Evolutionary conservation across 2,113 vertebrate genomes (phyloP), one percentile per base, ranked within the genome.

Genomic region (Grammomys surdaster): DNA sequence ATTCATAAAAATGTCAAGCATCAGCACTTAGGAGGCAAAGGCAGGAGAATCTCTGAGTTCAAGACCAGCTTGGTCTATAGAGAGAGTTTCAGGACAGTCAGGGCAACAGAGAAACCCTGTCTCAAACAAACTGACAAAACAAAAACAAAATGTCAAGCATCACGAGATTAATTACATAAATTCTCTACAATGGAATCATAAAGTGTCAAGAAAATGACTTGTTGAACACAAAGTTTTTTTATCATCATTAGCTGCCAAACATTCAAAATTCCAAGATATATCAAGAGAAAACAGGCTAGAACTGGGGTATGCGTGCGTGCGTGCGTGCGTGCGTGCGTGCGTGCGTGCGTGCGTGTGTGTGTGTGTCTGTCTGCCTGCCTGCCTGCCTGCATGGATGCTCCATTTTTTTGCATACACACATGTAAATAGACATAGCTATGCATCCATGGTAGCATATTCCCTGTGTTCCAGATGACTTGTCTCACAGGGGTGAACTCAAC

Each of bases 191-290:
- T 63, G 60, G 70, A 88, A 95, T 58, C 82, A 46, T 92, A 90
- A 95, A 92, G 72, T 86, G 12, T 40, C 60, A 54, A 73, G 43
- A 89, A 89, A 89, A 54, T 93, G 10, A 76, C n/a, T 69, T 91
- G 26, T 54, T 84, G 33, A 28, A 63, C 76, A 67, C 67, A 69
- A 58, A 56, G 11, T 70, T 7, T 70, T 7, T 86, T 77, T 72
- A 84, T 54, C 75, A 76, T 67, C 54, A 69, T 82, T 40, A 46
- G 31, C 73, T 67, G 60, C 40, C 82, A 69, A 40, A 86, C 67
- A 7, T 70, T 94, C 65, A 89, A 91, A 93, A 60, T 89, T 43
- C 93, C 65, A 81, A 91, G 89, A 67, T 87, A 43, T 54, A 87
- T 89, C 8, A 75, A 84, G 54, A 33, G 14, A 24, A 93, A 76